Conservation (phyloP, 2,113 vertebrate genomes). For the Otus sunia region DNA sequence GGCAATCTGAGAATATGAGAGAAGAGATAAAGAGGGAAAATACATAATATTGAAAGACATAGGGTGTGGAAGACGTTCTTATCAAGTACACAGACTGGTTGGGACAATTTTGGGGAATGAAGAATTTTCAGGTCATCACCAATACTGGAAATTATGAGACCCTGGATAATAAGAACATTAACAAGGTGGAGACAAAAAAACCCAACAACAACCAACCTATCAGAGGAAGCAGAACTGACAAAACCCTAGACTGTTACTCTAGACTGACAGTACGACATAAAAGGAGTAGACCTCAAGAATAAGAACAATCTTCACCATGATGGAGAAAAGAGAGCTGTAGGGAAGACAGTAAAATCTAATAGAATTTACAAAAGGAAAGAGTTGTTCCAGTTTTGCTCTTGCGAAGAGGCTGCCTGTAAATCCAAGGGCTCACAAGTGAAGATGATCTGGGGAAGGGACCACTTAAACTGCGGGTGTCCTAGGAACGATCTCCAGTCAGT, state of each 20-base stretch:
- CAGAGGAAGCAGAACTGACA: neutral
- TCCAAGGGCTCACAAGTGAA: neutral
- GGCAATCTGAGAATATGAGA: neutral
- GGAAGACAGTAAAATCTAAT: neutral
- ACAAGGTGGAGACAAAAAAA: neutral
- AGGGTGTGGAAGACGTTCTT: neutral
- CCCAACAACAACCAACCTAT: too few species aligned
- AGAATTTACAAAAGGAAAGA: neutral
- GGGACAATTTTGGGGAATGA: neutral
- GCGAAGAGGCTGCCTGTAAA: neutral
- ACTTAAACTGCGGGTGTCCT: neutral
- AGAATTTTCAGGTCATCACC: neutral
- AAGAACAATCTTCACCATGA: neutral
- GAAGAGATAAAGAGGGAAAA: neutral
- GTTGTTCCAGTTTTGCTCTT: neutral
- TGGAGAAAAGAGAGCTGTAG: neutral
- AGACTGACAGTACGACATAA: neutral
- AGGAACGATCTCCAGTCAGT: neutral
- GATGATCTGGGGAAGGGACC: neutral
- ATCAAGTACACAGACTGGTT: fast-evolving
- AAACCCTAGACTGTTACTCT: neutral
- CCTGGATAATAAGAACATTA: neutral
- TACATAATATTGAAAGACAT: neutral
- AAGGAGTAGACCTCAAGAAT: neutral
- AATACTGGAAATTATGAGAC: neutral